Base-by-base conservation (phyloP, 2,113 vertebrate species). In the Diphyllodes magnificus region DNA sequence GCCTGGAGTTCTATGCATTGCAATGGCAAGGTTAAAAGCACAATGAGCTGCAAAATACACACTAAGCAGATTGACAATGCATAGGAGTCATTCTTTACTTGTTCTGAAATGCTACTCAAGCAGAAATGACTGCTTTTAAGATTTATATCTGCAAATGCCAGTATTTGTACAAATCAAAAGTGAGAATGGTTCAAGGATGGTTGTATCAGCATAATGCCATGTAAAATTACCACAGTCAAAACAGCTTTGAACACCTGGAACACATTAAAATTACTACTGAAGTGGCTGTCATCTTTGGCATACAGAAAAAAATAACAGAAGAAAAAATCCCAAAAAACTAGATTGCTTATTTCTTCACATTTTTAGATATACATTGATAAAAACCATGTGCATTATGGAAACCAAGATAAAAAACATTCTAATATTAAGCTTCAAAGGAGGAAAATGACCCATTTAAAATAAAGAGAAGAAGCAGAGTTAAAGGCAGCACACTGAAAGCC, bases 1-100 rank as follows among this genome's bases (percentile, higher is more conserved):
- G 53, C 21, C 33, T 51, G n/a, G 45, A 81, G 39, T 47, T 71
- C 54, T 21, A 25, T 25, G 40, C 57, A 11, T 37, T 66, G 47
- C 33, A 63, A 17, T 13, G 30, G 33, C 47, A 77, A 85, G 33
- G 88, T 77, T 73, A 92, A 93, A 95, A 94, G 73, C 47, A 89
- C 30, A 79, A 57, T 49, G 1, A 2, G 42, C 86, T 65, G 53
- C 31, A 78, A 93, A 89, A 93, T 39, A 76, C 11, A 3, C 30
- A 42, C 9, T 45, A 93, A 60, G 31, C 28, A 93, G 77, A 65
- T 4, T 79, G 47, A 49, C 59, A 87, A 45, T 12, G 40, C 63
- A 77, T 69, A 82, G 11, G 30, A 89, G 23, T 66, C 0, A 84
- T 76, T 84, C 49, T 82, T 93, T 42, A 81, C 8, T 93, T 70